These are phyloP conservation scores for Syngnathus floridae DNA, from an alignment of 2,113 vertebrate species.

Conservation along the genomic window DNA sequence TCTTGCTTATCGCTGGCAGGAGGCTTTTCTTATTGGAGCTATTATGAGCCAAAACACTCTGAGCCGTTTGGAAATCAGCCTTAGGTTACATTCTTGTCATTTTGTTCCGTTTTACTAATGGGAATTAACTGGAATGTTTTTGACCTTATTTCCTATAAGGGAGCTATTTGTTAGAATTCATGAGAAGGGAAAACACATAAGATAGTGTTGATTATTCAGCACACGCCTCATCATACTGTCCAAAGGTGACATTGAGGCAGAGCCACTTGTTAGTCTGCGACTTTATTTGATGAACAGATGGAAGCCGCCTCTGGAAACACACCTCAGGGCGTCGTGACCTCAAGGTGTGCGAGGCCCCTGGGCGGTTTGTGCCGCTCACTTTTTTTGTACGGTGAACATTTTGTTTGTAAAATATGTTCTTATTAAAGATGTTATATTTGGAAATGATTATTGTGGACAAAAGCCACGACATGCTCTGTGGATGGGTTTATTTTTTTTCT, in stretches of 20 bases:
- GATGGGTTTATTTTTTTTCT: not conserved
- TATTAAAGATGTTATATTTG: slow-evolving; percentile 30
- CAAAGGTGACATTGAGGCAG: slow-evolving; percentile 9
- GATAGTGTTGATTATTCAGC: slow-evolving; percentile 1
- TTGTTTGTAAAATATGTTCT: slow-evolving; percentile 1
- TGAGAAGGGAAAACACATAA: slow-evolving; percentile 7
- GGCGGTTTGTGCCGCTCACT: slow-evolving; percentile 16
- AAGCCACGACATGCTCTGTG: not conserved
- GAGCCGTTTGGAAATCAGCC: slow-evolving; percentile 1
- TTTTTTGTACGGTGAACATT: not conserved
- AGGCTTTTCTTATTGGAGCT: slow-evolving; percentile 56
- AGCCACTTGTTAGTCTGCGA: slow-evolving; percentile 4
- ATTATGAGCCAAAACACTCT: slow-evolving; percentile 39
- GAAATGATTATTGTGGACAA: slow-evolving; percentile 6
- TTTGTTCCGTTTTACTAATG: not conserved
- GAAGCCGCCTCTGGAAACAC: slow-evolving; percentile 11
- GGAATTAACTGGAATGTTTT: not conserved
- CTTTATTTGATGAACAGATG: not conserved
- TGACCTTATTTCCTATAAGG: not conserved
- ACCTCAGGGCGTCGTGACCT: slow-evolving; percentile 16
- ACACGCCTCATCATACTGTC: not conserved
- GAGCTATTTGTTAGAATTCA: not conserved
- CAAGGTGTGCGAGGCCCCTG: slow-evolving; percentile 11
- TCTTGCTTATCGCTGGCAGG: slow-evolving; percentile 57
- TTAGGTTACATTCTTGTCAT: not conserved